Conservation (phyloP, 2,888 invertebrate species). For the Agelastica alni region DNA sequence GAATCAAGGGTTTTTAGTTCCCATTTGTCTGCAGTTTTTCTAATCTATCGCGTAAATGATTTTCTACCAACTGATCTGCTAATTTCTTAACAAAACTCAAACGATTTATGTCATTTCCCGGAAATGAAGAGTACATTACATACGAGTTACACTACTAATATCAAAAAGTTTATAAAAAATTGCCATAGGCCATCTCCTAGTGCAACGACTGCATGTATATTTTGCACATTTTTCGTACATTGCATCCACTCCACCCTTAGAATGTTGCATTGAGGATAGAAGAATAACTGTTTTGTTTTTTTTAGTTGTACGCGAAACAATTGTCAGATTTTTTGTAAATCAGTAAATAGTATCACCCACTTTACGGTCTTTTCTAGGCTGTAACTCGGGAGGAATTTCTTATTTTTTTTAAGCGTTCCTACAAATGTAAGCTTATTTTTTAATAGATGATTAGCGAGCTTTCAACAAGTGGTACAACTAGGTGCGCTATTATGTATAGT, state of each 20-base stretch:
- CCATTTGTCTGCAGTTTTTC: too few relatives aligned
- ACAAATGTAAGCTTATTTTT: neutral
- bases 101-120: neutral
- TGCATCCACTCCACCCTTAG: neutral
- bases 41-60: too few relatives aligned
- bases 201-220: slow-evolving; percentile 4
- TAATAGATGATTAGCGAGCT: neutral
- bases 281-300: slow-evolving; percentile 2
- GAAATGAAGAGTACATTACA: neutral
- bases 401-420: neutral
- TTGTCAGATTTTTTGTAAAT: neutral
- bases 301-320: too few relatives aligned
- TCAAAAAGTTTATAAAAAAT: slow-evolving; percentile 7
- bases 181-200: slow-evolving; percentile 1
- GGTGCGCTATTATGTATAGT: too few relatives aligned
- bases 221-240: slow-evolving; percentile 2
- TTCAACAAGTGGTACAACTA: too few relatives aligned
- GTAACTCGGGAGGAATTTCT: neutral
- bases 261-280: slow-evolving; percentile 1
- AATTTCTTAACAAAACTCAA: neutral
- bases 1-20: too few relatives aligned
- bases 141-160: neutral
- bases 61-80: neutral
- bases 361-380: neutral
- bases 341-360: neutral